Evolutionary conservation across 2,888 invertebrate genomes (phyloP).

Genomic region (Polyploca ridens): DNA sequence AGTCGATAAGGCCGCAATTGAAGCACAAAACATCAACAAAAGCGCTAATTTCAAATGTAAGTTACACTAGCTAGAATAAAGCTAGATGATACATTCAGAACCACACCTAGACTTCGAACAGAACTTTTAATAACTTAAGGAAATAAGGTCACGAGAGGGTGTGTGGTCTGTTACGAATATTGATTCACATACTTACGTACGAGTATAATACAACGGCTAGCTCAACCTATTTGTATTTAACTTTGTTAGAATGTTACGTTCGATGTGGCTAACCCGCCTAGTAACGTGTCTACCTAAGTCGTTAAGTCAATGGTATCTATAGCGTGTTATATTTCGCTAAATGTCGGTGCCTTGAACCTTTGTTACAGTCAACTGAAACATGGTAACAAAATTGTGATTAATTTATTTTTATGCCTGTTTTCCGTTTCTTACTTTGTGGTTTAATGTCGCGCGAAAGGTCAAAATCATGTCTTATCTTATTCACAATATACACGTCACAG

Average conservation of each 20-base stretch:
- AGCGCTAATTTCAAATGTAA: constrained; percentile 66
- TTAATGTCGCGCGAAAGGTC: too few species aligned
- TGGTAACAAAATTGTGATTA: too few species aligned
- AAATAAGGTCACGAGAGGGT: background rate
- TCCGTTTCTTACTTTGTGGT: too few species aligned
- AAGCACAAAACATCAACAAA: constrained; percentile 57
- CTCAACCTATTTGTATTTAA: constrained; percentile 9
- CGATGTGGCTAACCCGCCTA: too few species aligned
- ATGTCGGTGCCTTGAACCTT: too few species aligned
- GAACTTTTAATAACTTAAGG: background rate
- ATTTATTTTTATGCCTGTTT: too few species aligned
- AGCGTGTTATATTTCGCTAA: too few species aligned
- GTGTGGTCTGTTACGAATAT: background rate
- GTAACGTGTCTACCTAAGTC: too few species aligned
- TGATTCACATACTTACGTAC: background rate
- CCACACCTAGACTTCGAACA: background rate
- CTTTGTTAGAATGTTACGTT: background rate
- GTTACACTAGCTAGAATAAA: constrained; percentile 21
- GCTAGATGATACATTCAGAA: background rate
- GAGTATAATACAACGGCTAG: background rate
- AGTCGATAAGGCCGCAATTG: constrained; percentile 56
- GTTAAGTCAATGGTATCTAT: too few species aligned
- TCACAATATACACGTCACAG: too few species aligned
- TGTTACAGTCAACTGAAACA: too few species aligned
- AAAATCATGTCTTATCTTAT: too few species aligned